These are phyloP conservation scores for Cyanocitta stelleri DNA, from an alignment of 2,113 vertebrate species.

Conservation along the genomic window DNA sequence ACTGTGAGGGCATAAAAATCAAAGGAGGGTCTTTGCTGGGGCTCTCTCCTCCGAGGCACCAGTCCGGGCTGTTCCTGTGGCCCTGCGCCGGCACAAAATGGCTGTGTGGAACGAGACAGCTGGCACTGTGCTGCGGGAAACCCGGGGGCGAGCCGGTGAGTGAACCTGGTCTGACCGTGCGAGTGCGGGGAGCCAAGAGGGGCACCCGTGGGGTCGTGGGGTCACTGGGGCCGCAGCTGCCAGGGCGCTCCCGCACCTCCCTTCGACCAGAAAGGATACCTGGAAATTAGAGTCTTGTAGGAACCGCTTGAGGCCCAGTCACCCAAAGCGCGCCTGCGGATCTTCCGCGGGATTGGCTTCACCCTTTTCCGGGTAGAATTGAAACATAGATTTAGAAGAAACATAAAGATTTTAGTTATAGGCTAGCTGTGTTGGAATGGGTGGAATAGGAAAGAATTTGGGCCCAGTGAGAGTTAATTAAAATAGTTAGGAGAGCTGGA, in stretches of 20 bases:
- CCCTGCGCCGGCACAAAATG: no score
- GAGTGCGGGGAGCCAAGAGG: not conserved
- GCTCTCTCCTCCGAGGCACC: fast-evolving
- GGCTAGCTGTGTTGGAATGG: no score
- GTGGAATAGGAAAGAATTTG: no score
- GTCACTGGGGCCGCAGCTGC: not conserved
- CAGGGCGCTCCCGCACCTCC: fast-evolving
- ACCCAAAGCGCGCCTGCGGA: not conserved
- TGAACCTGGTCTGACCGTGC: fast-evolving
- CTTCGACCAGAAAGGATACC: fast-evolving
- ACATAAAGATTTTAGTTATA: no score
- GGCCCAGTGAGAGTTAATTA: no score
- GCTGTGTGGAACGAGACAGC: fast-evolving
- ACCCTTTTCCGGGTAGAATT: not conserved
- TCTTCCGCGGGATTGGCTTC: not conserved
- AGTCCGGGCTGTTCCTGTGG: no score
- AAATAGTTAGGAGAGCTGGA: no score
- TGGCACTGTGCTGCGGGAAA: not conserved
- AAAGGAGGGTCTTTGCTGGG: fast-evolving
- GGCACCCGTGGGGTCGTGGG: fast-evolving
- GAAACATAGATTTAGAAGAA: no score
- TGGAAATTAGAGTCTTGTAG: not conserved
- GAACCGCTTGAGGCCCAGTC: not conserved
- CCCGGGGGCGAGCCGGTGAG: fast-evolving
- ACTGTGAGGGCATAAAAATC: fast-evolving